Base-by-base conservation (phyloP, 2,113 vertebrate species). In the Raja brachyura region DNA sequence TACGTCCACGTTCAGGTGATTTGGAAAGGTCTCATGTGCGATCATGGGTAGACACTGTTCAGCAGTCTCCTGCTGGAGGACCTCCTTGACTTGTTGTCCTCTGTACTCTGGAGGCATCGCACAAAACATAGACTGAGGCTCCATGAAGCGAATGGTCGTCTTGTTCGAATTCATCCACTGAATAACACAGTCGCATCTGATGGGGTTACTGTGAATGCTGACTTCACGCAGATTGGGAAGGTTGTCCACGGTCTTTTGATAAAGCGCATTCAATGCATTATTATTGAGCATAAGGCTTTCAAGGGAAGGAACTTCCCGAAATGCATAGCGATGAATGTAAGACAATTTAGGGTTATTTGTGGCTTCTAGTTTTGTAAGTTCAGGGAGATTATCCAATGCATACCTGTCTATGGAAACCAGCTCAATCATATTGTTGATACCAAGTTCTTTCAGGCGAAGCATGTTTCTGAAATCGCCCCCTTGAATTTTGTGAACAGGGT, bases 241-340 rank as follows among this genome's bases (percentile, higher is more conserved):
- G 4, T 97, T 97, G 31, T 98, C 98, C 39, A 99, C 97, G 0
- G 98, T 99, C 94, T 97, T 97, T 93, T 98, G 97, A 94, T 99
- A 98, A 63, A 99, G 96, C 0, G 98, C 97, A 28, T 98, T 98
- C 93, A 99, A 94, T 81, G 98, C 98, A 0, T 99, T 99, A 95
- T 98, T 99, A 95, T 99, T 99, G 9, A 99, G 95, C 99, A 99
- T 99, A 93, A 99, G 93, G 96, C 98, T 99, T 95, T 99, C 99
- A 93, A 99, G 96, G 76, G 98, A 98, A 0, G 98, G 98, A 2
- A 99, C 97, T 5, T 98, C 97, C 22, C 96, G 98, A 95, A 99
- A 99, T 0, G 99, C 98, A 94, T 96, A 95, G 3, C 97, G 97
- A 78, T 98, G 97, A 86, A 99, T 97, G 39, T 97, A 99, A 0